These are phyloP conservation scores for Drosophila jambulina DNA, from an alignment of 1,140 invertebrate genomes.

Conservation along the genomic window DNA sequence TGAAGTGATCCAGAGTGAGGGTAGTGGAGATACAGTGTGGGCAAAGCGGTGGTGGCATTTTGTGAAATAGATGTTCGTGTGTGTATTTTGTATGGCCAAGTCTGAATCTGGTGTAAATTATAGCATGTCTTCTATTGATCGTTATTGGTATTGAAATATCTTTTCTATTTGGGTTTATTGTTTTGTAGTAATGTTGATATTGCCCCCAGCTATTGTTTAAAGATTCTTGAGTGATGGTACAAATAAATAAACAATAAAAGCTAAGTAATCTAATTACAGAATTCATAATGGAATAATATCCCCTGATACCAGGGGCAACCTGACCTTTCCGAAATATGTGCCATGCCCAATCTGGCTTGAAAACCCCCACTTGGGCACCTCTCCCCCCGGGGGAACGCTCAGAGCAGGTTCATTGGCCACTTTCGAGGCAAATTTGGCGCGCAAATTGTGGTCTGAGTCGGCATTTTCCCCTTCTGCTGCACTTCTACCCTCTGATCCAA, in stretches of 20 bases:
- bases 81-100: too few relatives aligned
- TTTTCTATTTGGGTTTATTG: too few relatives aligned
- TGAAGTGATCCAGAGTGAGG: too few relatives aligned
- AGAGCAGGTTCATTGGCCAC: constrained; percentile 67
- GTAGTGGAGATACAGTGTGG: too few relatives aligned
- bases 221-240: too few relatives aligned
- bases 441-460: constrained; percentile 48
- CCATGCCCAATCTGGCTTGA: constrained; percentile 8
- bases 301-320: neutral
- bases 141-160: too few relatives aligned
- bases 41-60: too few relatives aligned
- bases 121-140: too few relatives aligned
- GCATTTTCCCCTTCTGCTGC: constrained; percentile 17
- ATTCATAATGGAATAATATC: neutral
- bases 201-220: too few relatives aligned
- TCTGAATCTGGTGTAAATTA: too few relatives aligned
- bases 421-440: constrained; percentile 68
- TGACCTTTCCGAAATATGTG: constrained; percentile 3
- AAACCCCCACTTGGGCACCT: constrained; percentile 1
- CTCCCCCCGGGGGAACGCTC: neutral
- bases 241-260: neutral
- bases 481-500: constrained; percentile 32
- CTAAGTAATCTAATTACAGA: neutral
- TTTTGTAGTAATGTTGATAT: too few relatives aligned
- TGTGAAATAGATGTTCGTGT: too few relatives aligned